phyloP scores from a whole-genome alignment of 2,797 vertebrate genomes.

The Cirrhinus molitorella region DNA sequence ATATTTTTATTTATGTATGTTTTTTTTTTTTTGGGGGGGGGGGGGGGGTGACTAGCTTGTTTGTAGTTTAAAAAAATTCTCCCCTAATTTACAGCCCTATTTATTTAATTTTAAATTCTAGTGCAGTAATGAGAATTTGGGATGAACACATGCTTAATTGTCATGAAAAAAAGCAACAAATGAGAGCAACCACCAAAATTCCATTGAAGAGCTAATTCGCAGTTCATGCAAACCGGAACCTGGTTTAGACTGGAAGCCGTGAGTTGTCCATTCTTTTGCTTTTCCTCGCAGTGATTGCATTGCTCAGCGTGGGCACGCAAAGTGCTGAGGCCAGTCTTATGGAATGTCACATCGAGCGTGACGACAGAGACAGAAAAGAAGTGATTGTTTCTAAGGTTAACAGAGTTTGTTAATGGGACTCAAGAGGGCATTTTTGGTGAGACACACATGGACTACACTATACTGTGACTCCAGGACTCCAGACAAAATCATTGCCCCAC shows the following conservation, averaged over 20 bases:
- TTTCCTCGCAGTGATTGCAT: not conserved
- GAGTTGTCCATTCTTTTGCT: conserved; percentile 24
- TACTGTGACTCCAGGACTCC: conserved; percentile 2
- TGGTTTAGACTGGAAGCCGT: conserved; percentile 1
- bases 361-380: conserved; percentile 69
- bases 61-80: not conserved
- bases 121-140: too few relatives aligned
- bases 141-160: not conserved
- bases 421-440: conserved; percentile 57
- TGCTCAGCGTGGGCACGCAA: not conserved
- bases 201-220: not conserved
- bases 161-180: too few relatives aligned
- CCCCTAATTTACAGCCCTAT: not conserved
- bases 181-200: not conserved
- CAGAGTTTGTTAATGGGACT: conserved; percentile 70
- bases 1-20: too few relatives aligned
- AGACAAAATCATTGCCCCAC: conserved; percentile 3
- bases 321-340: conserved; percentile 47
- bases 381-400: conserved; percentile 71
- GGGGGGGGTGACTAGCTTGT: too few relatives aligned
- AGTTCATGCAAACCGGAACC: not conserved
- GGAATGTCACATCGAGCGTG: conserved; percentile 76
- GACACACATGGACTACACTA: conserved; percentile 10
- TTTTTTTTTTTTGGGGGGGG: too few relatives aligned
- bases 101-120: not conserved